Base-by-base conservation (phyloP, 2,888 invertebrate genomes). In the Tenodera sinensis region DNA sequence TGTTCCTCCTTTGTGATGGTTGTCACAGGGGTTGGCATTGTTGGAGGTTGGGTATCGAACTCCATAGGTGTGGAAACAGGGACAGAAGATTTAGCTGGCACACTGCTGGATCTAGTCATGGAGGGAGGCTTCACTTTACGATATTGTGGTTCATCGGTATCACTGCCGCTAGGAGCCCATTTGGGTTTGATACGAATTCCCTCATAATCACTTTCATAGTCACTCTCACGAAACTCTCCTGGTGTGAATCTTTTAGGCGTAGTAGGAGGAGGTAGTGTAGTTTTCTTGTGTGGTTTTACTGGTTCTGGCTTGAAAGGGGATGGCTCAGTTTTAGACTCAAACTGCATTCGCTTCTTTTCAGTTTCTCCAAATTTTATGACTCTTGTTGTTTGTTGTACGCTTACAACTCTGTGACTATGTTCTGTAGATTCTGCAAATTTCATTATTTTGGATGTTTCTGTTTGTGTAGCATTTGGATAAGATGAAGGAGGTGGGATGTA, bases 151-250 rank as follows among this genome's bases (percentile, higher is more conserved):
- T 95, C 94, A 87, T 95, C 95, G 0, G 93, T 94, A 89, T 95
- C 95, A 88, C 94, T 94, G 28, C 95, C 95, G 20, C 94, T 93
- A 0, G 96, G 96, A 0, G 95, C 94, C 96, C 96, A 96, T 89
- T 95, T 94, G 0, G 95, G 94, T 85, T 94, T 94, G 89, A 96
- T 96, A 91, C 94, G 94, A 0, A 94, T 92, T 25, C 94, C 93
- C 90, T 96, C 96, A 8, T 95, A 93, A 91, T 96, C 96, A 92
- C 96, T 96, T 91, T 96, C 96, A 91, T 96, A 96, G 91, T 96
- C 96, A 88, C 96, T 96, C 91, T 96, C 96, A 27, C 95, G 93
- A 90, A 95, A 95, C 90, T 96, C 95, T 20, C 96, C 96, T 9
- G 95, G 95, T 28, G 95, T 92, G 91, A 96, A 96, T 92, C 96